Conservation (phyloP, 1,140 invertebrate genomes). For the Calycopis cecrops region DNA sequence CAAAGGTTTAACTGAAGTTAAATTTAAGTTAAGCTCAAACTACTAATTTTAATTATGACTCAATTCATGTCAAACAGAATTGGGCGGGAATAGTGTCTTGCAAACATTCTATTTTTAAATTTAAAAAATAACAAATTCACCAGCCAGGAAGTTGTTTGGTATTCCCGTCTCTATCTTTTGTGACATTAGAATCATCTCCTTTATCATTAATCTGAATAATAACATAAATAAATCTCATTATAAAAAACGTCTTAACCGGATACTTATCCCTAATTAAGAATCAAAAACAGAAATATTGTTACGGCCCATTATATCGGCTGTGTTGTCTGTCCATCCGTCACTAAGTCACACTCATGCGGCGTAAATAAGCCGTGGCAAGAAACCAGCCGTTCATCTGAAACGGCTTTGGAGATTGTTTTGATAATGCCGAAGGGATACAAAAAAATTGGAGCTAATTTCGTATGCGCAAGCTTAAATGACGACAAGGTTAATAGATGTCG, state of each 20-base stretch:
- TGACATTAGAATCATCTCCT: conserved; percentile 3
- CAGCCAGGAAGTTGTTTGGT: background rate
- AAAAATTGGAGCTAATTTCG: conserved; percentile 16
- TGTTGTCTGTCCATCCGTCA: conserved; percentile 40
- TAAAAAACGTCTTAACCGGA: conserved; percentile 43
- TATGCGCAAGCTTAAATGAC: conserved; percentile 14
- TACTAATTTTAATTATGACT: no score
- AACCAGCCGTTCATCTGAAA: conserved; percentile 49
- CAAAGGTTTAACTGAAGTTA: no score
- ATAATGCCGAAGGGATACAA: conserved; percentile 34
- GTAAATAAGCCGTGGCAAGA: conserved; percentile 48
- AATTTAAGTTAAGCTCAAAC: no score
- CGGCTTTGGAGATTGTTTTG: conserved; percentile 38
- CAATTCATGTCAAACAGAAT: no score
- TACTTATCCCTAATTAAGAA: conserved; percentile 71
- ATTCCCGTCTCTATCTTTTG: background rate
- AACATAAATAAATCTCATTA: background rate
- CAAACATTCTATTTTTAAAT: background rate
- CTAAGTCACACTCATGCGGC: conserved; percentile 19
- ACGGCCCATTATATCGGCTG: conserved; percentile 50
- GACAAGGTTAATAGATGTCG: conserved; percentile 9
- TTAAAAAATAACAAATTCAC: background rate
- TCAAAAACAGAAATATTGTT: conserved; percentile 51
- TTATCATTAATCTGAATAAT: conserved; percentile 6
- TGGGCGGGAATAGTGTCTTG: no score